Evolutionary conservation across 2,113 vertebrate genomes (phyloP).

Genomic region (Myotis brandtii): DNA sequence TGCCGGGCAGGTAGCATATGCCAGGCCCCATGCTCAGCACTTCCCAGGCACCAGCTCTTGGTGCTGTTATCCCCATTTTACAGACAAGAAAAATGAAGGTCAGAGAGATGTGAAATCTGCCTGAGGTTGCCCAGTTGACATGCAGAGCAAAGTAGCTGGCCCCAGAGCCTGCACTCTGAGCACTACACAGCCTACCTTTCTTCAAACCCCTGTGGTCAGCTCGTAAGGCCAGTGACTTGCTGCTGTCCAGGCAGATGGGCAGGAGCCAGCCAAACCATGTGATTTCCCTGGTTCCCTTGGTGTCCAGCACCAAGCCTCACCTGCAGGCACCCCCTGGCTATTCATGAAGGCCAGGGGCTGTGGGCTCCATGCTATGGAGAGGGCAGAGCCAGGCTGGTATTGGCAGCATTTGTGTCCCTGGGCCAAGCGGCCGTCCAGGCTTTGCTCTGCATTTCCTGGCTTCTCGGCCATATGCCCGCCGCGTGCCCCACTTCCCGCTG

Average conservation of each 20-base stretch:
- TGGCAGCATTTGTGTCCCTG: neutral
- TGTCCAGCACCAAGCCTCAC: neutral
- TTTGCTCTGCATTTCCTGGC: constrained; percentile 71
- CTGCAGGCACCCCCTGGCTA: neutral
- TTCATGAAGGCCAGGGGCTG: neutral
- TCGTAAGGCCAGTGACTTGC: neutral
- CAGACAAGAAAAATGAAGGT: neutral
- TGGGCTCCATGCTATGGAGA: neutral
- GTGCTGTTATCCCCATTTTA: neutral
- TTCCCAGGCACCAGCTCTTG: neutral
- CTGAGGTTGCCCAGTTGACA: neutral
- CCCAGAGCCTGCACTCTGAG: neutral
- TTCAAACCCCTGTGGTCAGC: neutral
- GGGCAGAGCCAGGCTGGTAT: neutral
- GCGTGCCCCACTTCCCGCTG: constrained; percentile 75
- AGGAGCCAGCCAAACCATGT: neutral
- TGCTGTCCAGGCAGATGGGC: neutral
- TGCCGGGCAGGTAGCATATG: neutral
- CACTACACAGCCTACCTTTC: neutral
- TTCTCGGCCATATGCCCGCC: constrained; percentile 75
- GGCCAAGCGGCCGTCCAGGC: constrained; percentile 52
- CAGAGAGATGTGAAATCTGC: neutral
- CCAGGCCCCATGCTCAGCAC: neutral
- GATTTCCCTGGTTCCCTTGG: neutral
- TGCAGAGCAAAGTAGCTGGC: neutral